phyloP scores from a whole-genome alignment of 2,888 invertebrate species.

The Oligia latruncula region DNA sequence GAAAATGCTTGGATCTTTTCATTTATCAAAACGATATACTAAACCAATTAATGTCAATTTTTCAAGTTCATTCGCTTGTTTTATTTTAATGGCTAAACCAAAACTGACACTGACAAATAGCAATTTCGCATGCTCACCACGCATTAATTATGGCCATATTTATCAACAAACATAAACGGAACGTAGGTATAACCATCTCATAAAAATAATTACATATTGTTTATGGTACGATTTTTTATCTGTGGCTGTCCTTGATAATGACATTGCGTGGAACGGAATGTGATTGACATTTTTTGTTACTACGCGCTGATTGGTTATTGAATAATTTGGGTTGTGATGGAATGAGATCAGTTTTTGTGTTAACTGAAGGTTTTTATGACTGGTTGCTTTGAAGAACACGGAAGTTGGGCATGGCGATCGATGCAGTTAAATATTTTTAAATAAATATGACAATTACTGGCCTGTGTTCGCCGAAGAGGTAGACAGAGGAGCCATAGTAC shows the following conservation, averaged over 20 bases:
- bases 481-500: no score
- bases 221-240: slow-evolving; percentile 58
- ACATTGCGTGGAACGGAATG: slow-evolving; percentile 63
- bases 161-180: slow-evolving; percentile 30
- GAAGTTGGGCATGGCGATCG: slow-evolving; percentile 36
- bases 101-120: slow-evolving; percentile 8
- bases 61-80: slow-evolving; percentile 27
- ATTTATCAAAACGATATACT: background rate
- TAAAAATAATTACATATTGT: slow-evolving; percentile 52
- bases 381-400: slow-evolving; percentile 22
- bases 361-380: background rate
- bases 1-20: background rate
- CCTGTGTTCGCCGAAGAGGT: background rate
- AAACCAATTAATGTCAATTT: background rate
- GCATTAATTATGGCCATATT: slow-evolving; percentile 44
- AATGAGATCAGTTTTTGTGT: slow-evolving; percentile 36
- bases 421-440: background rate
- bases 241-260: slow-evolving; percentile 62
- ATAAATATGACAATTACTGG: background rate
- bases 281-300: slow-evolving; percentile 60
- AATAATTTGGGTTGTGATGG: slow-evolving; percentile 32
- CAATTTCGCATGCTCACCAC: slow-evolving; percentile 36
- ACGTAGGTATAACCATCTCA: slow-evolving; percentile 11
- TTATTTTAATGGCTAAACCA: slow-evolving; percentile 10
- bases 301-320: slow-evolving; percentile 31